These are phyloP conservation scores for Sipha flava DNA, from an alignment of 1,140 invertebrate species.

Conservation along the genomic window DNA sequence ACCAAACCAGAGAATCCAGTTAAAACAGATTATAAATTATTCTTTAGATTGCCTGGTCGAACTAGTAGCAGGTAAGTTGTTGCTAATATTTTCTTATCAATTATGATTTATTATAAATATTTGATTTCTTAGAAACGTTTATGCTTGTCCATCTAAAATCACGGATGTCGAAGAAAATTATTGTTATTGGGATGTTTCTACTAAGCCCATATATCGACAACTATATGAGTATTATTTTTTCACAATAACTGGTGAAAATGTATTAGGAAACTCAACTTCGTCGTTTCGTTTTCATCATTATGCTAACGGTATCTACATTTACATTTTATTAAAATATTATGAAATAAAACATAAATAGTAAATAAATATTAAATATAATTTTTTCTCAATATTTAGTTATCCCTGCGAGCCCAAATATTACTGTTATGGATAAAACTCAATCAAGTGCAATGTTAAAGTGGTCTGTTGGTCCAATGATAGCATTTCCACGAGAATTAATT, in stretches of 20 bases:
- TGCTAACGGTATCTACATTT: constrained; percentile 46
- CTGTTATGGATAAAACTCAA: constrained; percentile 48
- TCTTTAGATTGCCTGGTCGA: constrained; percentile 46
- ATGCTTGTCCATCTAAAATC: no score
- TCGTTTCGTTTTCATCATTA: constrained; percentile 53
- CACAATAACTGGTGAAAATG: constrained; percentile 48
- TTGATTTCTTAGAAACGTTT: no score
- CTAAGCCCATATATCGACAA: constrained; percentile 53
- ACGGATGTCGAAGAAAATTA: constrained; percentile 39
- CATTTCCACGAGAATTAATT: constrained; percentile 51
- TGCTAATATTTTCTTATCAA: not conserved
- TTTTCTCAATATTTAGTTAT: constrained; percentile 38
- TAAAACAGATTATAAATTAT: constrained; percentile 50
- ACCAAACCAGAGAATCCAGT: constrained; percentile 48
- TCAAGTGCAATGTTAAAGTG: constrained; percentile 53
- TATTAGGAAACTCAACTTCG: constrained; percentile 48
- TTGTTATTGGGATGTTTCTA: constrained; percentile 50
- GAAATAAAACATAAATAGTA: not conserved
- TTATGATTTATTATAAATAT: not conserved
- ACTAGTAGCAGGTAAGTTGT: constrained; percentile 38
- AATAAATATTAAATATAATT: not conserved
- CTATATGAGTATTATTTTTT: constrained; percentile 51
- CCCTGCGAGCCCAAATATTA: constrained; percentile 44
- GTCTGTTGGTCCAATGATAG: constrained; percentile 51
- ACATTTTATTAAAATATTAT: no score